Conservation (phyloP, 2,113 vertebrate species). For the Camelus dromedarius region DNA sequence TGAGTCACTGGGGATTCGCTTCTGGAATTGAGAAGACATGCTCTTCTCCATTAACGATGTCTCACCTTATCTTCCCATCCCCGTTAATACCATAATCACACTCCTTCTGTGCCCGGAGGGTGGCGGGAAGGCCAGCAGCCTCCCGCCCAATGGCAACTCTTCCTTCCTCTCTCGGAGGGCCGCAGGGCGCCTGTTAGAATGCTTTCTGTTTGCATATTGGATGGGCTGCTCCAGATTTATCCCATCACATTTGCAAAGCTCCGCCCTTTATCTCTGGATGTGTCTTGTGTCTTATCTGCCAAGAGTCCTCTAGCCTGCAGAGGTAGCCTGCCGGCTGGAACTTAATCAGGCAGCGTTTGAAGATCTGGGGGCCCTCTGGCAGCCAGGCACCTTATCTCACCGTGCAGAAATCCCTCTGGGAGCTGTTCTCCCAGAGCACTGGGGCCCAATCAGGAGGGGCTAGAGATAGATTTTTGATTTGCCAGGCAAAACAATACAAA, state of each 20-base stretch:
- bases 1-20: conserved; percentile 69
- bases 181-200: background rate
- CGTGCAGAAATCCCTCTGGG: conserved; percentile 66
- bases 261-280: conserved; percentile 61
- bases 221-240: background rate
- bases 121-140: background rate
- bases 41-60: conserved; percentile 25
- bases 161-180: background rate
- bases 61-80: background rate
- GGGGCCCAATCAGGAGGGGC: background rate
- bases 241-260: background rate
- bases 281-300: conserved; percentile 71
- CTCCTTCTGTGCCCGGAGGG: background rate
- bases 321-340: conserved; percentile 75
- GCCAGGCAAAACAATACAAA: conserved; percentile 28
- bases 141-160: background rate
- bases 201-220: background rate
- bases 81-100: conserved; percentile 32
- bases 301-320: conserved; percentile 54
- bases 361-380: conserved; percentile 75
- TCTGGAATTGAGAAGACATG: conserved; percentile 11
- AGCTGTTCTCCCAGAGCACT: conserved; percentile 24
- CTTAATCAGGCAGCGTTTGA: conserved; percentile 81
- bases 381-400: conserved; percentile 77
- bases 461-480: conserved; percentile 64